Base-by-base conservation (phyloP, 2,888 invertebrate genomes). In the Machimus atricapillus region DNA sequence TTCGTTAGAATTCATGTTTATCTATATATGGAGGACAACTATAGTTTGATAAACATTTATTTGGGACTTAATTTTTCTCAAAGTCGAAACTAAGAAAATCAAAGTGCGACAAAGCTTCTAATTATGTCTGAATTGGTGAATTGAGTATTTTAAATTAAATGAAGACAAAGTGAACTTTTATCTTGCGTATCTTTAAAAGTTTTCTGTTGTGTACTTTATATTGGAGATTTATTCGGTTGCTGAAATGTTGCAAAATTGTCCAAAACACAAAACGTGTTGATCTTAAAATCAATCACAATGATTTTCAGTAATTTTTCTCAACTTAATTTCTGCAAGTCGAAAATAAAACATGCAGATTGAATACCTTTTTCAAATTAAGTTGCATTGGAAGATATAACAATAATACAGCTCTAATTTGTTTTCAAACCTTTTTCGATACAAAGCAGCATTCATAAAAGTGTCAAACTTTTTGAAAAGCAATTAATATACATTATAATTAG, bases 391-490 rank as follows among this genome's bases (percentile, higher is more conserved):
- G 14, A 16, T 46, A 46, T n/a, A n/a, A n/a, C 14, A 46, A 16
- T 46, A 46, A 46, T 46, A 46, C 43, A 46, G 14, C 3, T 16
- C 16, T 46, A 4, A 46, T 16, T 14, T 46, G 4, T 46, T 46
- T 3, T 76, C 16, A 76, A 27, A 19, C 23, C 19, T 81, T 81
- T 81, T 14, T 27, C 19, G 40, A 37, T 34, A 40, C 31, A 66
- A 82, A 82, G 79, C 66, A 82, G 58, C 34, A 82, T 66, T 82
- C 66, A 79, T n/a, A 79, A 52, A 78, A 43, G 23, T 66, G 2
- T 66, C 27, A 66, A 66, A 66, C 27, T 27, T 66, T 66, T 66
- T 27, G 12, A 19, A 12, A 66, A 66, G 9, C 76, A 76, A 27
- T 76, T 76, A 76, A 27, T 37, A 76, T 37, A n/a, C n/a, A n/a